Conservation (phyloP, 2,797 vertebrate genomes). For the Bovichtus variegatus region DNA sequence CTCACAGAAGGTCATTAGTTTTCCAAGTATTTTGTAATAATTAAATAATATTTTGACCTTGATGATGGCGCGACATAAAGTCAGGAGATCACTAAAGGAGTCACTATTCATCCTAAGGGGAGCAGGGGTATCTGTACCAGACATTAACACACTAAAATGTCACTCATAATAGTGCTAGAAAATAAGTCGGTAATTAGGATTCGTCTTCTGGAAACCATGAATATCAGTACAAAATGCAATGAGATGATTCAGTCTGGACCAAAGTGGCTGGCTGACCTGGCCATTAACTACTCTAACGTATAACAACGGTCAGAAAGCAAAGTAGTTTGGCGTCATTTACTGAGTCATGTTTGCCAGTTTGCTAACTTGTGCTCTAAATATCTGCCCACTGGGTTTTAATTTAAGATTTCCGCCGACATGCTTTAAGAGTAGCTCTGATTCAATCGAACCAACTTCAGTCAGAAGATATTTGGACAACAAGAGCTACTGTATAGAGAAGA, state of each 20-base stretch:
- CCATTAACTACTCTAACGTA: neutral
- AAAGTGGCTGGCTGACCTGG: too few species aligned
- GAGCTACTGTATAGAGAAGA: neutral
- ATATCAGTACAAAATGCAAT: too few species aligned
- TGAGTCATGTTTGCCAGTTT: neutral
- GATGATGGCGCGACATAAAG: too few species aligned
- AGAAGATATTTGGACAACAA: neutral
- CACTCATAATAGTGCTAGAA: too few species aligned
- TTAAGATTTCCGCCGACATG: neutral
- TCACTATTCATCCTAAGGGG: too few species aligned
- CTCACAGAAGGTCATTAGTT: too few species aligned
- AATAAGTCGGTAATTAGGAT: too few species aligned
- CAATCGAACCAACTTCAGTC: neutral
- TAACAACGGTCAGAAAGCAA: neutral
- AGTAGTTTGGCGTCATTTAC: neutral
- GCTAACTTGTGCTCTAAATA: neutral
- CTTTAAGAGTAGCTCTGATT: constrained; percentile 2
- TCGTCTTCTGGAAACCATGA: too few species aligned
- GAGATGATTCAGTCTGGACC: too few species aligned
- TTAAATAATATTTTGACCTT: too few species aligned
- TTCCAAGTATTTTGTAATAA: too few species aligned
- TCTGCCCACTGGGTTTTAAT: constrained; percentile 2
- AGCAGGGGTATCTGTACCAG: neutral
- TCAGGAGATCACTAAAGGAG: too few species aligned
- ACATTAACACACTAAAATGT: neutral